A percentile compares a stretch with the other conserved stretches of the same genome.
Conservation (phyloP, 2,797 vertebrate genomes). For the Gymnothorax reevesii region DNA sequence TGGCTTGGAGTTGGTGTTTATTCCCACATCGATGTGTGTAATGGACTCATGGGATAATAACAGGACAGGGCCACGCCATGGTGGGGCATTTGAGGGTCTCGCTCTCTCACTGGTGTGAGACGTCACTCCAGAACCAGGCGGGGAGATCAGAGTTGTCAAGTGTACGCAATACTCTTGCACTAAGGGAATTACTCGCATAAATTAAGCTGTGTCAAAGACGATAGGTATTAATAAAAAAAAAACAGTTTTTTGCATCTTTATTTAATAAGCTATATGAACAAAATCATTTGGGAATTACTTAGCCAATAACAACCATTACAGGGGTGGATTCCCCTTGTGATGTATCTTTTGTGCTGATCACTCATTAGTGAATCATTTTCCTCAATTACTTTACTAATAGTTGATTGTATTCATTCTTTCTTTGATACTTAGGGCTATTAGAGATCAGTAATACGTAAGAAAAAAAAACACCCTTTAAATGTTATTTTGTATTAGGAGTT, state of each 20-base stretch:
- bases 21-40: neutral
- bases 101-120: neutral
- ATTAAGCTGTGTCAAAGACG: neutral
- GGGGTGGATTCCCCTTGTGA: neutral
- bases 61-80: neutral
- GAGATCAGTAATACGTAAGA: too few relatives aligned
- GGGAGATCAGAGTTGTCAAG: neutral
- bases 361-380: too few relatives aligned
- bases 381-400: too few relatives aligned
- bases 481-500: too few relatives aligned
- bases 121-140: neutral
- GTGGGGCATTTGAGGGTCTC: neutral
- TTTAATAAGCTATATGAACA: neutral
- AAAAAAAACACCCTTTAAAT: too few relatives aligned
- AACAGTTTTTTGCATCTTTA: neutral
- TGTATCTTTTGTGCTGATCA: neutral
- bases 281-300: slow-evolving; percentile 12
- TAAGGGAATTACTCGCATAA: neutral
- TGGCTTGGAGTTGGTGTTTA: neutral
- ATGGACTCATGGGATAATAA: neutral
- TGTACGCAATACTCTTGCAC: neutral
- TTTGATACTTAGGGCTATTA: too few relatives aligned
- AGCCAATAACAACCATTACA: neutral
- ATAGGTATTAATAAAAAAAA: neutral
- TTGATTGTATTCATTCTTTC: too few relatives aligned